Percentiles rank a stretch among this genome's conserved stretches.
Evolutionary conservation across 2,797 vertebrate genomes (phyloP).

Genomic region (Rallus crepitans): DNA sequence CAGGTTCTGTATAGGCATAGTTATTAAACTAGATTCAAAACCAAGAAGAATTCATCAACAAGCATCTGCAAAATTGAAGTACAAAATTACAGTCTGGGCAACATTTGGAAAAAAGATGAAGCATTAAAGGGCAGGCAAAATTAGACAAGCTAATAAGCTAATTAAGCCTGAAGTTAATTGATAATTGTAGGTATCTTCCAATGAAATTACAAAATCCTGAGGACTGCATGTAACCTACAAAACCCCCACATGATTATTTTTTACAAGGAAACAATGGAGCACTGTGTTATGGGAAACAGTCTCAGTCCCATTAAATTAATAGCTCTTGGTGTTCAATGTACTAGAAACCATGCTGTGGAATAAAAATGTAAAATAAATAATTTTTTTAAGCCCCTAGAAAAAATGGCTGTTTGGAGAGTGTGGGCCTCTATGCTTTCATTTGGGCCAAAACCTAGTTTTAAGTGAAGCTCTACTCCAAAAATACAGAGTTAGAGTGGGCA

Average conservation of each 20-base stretch:
- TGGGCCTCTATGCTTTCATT: neutral
- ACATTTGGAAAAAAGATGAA: neutral
- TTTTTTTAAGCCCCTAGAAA: neutral
- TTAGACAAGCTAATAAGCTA: neutral
- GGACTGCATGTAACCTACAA: neutral
- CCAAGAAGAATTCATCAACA: neutral
- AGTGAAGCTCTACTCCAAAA: neutral
- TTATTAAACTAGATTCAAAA: constrained; percentile 1
- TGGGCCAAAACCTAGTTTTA: neutral
- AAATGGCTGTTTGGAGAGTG: neutral
- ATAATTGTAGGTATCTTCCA: constrained; percentile 18
- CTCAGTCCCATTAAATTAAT: constrained; percentile 9
- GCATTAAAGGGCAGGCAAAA: neutral
- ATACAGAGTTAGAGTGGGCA: neutral
- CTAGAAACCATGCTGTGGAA: neutral
- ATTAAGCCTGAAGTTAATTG: constrained; percentile 15
- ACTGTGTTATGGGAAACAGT: neutral
- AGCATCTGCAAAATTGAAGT: constrained; percentile 6
- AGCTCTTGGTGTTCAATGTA: neutral
- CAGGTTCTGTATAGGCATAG: neutral
- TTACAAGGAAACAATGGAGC: neutral
- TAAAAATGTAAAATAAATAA: neutral
- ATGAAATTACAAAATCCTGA: neutral
- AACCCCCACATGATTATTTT: neutral
- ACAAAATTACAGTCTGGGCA: neutral